Evolutionary conservation across 1,140 invertebrate genomes (phyloP).

Genomic region (Brachystomella parvula): DNA sequence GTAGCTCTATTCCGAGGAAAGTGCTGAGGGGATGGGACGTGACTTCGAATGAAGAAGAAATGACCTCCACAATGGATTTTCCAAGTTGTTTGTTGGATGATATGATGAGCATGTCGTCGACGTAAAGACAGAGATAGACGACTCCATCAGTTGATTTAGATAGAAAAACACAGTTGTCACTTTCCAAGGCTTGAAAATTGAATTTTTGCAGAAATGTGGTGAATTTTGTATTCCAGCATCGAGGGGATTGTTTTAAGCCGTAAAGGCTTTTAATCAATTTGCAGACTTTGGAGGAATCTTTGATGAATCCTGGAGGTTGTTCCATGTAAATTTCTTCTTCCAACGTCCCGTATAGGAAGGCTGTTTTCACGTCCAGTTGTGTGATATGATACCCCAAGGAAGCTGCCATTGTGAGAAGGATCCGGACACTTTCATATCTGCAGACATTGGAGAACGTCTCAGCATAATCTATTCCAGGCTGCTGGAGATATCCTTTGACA

Average conservation of each 20-base stretch:
- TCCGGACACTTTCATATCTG: constrained; percentile 37
- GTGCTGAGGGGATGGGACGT: not conserved
- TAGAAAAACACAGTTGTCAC: not conserved
- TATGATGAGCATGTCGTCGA: not conserved
- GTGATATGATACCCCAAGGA: constrained; percentile 18
- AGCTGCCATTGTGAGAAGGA: constrained; percentile 35
- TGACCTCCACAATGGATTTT: not conserved
- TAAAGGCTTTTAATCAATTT: constrained; percentile 40
- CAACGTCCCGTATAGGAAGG: constrained; percentile 36
- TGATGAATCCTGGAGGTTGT: constrained; percentile 21
- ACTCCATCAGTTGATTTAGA: not conserved
- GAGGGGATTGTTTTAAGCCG: constrained; percentile 35
- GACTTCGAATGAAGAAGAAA: not conserved
- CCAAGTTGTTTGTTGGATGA: not conserved
- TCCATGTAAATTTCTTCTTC: constrained; percentile 41
- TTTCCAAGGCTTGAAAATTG: not conserved
- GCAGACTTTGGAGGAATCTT: constrained; percentile 30
- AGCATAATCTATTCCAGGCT: constrained; percentile 38
- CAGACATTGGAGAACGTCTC: constrained; percentile 40
- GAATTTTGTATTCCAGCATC: constrained; percentile 24
- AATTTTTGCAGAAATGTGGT: constrained; percentile 10
- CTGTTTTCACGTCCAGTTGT: constrained; percentile 41
- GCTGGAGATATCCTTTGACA: constrained; percentile 40
- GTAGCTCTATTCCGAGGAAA: not conserved
- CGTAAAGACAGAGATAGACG: not conserved